These are phyloP conservation scores for Palloptera scutellata DNA, from an alignment of 2,888 invertebrate genomes.

Conservation along the genomic window DNA sequence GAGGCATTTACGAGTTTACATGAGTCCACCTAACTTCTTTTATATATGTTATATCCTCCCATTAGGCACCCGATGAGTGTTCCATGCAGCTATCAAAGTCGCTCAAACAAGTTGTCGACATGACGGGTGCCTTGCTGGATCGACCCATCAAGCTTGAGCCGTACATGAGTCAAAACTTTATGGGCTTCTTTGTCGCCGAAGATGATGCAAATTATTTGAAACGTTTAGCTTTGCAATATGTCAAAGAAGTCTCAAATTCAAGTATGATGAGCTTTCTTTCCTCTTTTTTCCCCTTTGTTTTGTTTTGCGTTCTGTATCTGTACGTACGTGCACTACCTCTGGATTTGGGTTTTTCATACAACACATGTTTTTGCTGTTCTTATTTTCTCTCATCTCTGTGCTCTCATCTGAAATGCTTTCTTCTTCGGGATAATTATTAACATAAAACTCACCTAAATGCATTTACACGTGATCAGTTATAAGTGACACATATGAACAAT, in stretches of 20 bases:
- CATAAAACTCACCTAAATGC: conserved; percentile 8
- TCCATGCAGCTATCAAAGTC: conserved; percentile 74
- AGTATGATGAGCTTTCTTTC: conserved; percentile 67
- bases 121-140: conserved; percentile 72
- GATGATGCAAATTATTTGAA: conserved; percentile 83
- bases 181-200: conserved; percentile 88
- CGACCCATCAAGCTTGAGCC: conserved; percentile 78
- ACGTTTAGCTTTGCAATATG: conserved; percentile 80
- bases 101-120: conserved; percentile 78
- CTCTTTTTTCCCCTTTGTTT: conserved; percentile 18
- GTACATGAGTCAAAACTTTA: conserved; percentile 87
- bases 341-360: conserved; percentile 7
- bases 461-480: conserved; percentile 54
- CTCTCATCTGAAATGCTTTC: conserved; percentile 26
- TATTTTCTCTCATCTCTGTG: conserved; percentile 28
- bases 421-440: conserved; percentile 20
- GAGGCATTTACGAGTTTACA: too few species aligned
- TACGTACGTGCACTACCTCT: conserved; percentile 6
- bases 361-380: conserved; percentile 34
- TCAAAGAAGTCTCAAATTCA: conserved; percentile 79
- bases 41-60: conserved; percentile 39
- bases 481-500: conserved; percentile 76
- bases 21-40: too few species aligned
- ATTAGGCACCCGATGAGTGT: conserved; percentile 78
- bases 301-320: conserved; percentile 18